phyloP scores from a whole-genome alignment of 2,797 vertebrate species.

The Botia kubotai region DNA sequence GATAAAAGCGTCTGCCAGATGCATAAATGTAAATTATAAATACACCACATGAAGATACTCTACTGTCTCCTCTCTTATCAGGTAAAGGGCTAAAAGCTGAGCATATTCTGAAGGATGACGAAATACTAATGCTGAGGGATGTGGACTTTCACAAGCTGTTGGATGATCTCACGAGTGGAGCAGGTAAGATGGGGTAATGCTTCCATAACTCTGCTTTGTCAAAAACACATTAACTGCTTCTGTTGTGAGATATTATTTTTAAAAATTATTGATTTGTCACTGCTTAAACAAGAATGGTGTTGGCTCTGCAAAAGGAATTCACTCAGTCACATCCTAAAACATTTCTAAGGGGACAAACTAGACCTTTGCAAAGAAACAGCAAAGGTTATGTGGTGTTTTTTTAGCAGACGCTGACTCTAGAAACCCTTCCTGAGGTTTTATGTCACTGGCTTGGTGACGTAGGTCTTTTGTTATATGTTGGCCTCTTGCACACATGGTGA shows the following conservation, averaged over 20 bases:
- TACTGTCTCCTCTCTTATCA: conserved; percentile 59
- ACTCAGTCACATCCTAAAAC: conserved; percentile 8
- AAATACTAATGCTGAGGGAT: conserved; percentile 84
- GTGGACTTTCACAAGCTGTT: conserved; percentile 81
- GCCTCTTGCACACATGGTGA: background rate
- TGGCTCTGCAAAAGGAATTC: background rate
- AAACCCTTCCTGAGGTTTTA: conserved; percentile 32
- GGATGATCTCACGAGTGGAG: conserved; percentile 86
- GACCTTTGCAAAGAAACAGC: conserved; percentile 9
- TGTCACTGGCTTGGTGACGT: conserved; percentile 27
- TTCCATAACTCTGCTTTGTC: background rate
- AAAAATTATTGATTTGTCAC: background rate
- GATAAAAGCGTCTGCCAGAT: too few species aligned
- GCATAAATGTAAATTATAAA: too few species aligned
- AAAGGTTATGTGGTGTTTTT: conserved; percentile 6
- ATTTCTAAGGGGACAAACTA: background rate
- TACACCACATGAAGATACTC: too few species aligned
- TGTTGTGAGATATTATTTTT: background rate
- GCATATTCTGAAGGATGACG: conserved; percentile 91
- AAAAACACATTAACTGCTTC: conserved; percentile 2
- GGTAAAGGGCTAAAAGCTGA: conserved; percentile 88
- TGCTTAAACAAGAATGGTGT: background rate
- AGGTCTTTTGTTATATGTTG: conserved; percentile 14
- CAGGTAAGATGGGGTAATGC: conserved; percentile 77
- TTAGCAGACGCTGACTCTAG: background rate